These are phyloP conservation scores for Meloidogyne exigua DNA, from an alignment of 1,140 invertebrate genomes.

Conservation along the genomic window DNA sequence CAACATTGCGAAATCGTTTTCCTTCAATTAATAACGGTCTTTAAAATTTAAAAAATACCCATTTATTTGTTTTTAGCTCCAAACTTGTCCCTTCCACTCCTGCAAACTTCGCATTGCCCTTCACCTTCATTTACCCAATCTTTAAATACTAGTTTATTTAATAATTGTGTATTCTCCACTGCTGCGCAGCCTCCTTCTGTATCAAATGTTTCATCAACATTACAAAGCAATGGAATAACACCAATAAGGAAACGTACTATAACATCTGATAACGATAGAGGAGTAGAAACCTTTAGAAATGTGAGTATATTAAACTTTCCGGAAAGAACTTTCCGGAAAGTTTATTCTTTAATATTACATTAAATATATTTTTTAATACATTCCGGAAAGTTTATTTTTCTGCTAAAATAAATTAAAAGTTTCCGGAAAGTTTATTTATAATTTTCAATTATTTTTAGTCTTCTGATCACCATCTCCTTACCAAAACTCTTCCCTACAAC, in stretches of 20 bases:
- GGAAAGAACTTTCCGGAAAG: no score
- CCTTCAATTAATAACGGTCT: neutral
- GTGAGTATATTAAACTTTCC: neutral
- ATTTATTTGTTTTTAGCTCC: neutral
- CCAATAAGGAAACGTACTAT: neutral
- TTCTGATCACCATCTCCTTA: constrained; percentile 5
- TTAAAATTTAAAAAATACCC: no score
- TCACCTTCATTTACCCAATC: neutral
- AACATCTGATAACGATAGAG: neutral
- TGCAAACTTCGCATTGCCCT: neutral
- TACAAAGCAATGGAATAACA: neutral
- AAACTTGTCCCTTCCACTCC: neutral
- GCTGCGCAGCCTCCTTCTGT: neutral
- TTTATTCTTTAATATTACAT: no score
- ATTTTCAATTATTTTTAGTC: constrained; percentile 19
- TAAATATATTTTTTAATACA: no score
- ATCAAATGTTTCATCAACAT: neutral
- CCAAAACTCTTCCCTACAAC: constrained; percentile 17
- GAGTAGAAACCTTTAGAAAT: neutral
- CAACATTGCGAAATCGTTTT: neutral
- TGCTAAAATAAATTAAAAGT: neutral
- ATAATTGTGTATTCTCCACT: neutral
- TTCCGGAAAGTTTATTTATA: neutral
- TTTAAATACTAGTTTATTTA: neutral
- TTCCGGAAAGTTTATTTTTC: no score